Conservation (phyloP, 2,888 invertebrate species). For the Eupithecia dodoneata region DNA sequence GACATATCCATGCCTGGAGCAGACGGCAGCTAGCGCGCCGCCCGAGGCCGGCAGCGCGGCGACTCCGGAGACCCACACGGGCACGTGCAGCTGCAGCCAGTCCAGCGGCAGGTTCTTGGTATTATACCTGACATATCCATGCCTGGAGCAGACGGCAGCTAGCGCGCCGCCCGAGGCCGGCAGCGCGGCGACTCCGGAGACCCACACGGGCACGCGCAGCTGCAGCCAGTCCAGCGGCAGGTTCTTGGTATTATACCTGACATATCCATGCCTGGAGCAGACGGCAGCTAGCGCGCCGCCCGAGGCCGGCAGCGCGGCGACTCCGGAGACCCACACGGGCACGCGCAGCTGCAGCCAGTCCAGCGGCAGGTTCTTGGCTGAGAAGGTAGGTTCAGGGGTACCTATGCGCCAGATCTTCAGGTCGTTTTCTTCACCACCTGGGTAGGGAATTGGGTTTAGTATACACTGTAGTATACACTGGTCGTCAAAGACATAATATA, state of each 20-base stretch:
- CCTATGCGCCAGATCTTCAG: constrained; percentile 92
- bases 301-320: constrained; percentile 88
- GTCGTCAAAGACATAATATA: too few species aligned
- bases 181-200: constrained; percentile 90
- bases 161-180: constrained; percentile 83
- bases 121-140: constrained; percentile 54
- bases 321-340: constrained; percentile 93
- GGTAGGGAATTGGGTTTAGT: too few species aligned
- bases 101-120: too few species aligned
- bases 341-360: constrained; percentile 93
- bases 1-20: too few species aligned
- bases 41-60: too few species aligned
- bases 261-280: constrained; percentile 91
- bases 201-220: too few species aligned
- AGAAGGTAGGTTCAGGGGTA: constrained; percentile 78
- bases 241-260: too few species aligned
- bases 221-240: constrained; percentile 58
- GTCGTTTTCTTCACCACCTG: constrained; percentile 95
- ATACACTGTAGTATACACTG: too few species aligned
- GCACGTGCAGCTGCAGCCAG: too few species aligned
- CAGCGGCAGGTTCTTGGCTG: constrained; percentile 89
- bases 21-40: too few species aligned
- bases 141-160: constrained; percentile 90
- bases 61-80: too few species aligned
- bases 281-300: constrained; percentile 86